Evolutionary conservation across 2,888 invertebrate species (phyloP).

Genomic region (Pherbina coryleti): DNA sequence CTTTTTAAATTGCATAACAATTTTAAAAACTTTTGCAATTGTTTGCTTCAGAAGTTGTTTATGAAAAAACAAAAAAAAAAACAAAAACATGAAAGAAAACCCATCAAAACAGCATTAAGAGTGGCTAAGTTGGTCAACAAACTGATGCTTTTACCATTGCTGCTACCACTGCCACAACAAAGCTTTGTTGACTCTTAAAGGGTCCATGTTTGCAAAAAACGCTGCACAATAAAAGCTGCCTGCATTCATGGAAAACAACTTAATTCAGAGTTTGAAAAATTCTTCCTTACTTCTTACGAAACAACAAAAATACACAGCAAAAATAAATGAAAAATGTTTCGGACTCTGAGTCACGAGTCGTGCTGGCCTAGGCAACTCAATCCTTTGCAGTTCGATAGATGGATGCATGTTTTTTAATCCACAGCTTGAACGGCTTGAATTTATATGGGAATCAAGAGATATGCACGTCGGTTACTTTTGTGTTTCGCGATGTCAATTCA

Average conservation of each 20-base stretch:
- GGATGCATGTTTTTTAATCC: constrained; percentile 12
- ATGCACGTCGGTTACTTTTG: constrained; percentile 33
- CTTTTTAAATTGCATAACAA: constrained; percentile 41
- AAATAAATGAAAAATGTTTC: neutral
- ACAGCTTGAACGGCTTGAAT: neutral
- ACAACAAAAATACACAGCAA: neutral
- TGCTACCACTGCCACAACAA: constrained; percentile 5
- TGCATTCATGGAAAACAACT: constrained; percentile 55
- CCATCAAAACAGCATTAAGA: constrained; percentile 61
- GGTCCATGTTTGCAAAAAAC: constrained; percentile 6
- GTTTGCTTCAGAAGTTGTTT: neutral
- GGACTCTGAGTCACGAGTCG: constrained; percentile 22
- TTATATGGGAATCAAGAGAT: constrained; percentile 21
- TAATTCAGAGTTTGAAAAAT: constrained; percentile 59
- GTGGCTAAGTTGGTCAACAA: neutral
- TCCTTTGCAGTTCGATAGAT: neutral
- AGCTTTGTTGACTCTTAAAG: constrained; percentile 1
- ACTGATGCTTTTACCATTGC: neutral
- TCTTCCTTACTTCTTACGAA: neutral
- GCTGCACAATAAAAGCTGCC: constrained; percentile 42
- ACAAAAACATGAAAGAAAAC: constrained; percentile 40
- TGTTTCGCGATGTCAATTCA: constrained; percentile 47
- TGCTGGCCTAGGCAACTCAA: neutral
- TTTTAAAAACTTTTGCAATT: constrained; percentile 48
- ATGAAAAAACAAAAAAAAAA: constrained; percentile 31